Base-by-base conservation (phyloP, 2,797 vertebrate genomes). In the Nyctibius grandis region DNA sequence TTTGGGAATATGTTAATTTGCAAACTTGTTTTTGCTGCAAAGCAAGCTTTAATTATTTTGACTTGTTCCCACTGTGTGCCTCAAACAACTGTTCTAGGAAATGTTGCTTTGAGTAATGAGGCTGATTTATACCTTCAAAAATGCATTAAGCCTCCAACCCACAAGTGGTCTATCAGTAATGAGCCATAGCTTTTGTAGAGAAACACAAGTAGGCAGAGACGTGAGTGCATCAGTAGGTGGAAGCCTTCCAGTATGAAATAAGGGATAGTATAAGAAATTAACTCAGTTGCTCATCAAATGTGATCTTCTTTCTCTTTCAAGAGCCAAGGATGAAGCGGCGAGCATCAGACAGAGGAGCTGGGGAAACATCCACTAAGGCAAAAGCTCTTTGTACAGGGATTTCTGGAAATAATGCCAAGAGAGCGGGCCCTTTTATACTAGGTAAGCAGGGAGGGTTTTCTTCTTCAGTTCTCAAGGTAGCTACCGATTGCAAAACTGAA, bases 241-340 rank as follows among this genome's bases (percentile, higher is more conserved):
- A 85, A 97, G 93, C 72, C 82, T 89, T 50, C 40, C 85, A 80
- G 68, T 6, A 11, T 8, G 31, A 74, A 84, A 23, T 42, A 50
- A 74, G 50, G 44, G 54, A 16, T 44, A 38, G 44, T 23, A 9
- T 31, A 34, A 96, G 82, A 56, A 92, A 59, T 63, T 18, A 50
- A 23, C 53, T 50, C 9, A 1, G 69, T 80, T 93, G 78, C 95
- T 97, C 88, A 96, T 59, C 36, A 70, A 6, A 14, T 73, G 45
- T 91, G 65, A 34, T 96, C 57, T 95, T 79, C 80, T 78, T 92
- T 97, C 73, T 96, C 89, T 97, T 36, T 83, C 89, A 93, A 98
- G 98, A 98, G 96, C 97, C 95, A n/a, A 99, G 98, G 98, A 99
- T 99, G 99, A 99, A 99, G 98, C 99, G 99, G 96, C 99, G 99